These are phyloP conservation scores for Tethea ocularis DNA, from an alignment of 2,888 invertebrate genomes.

Conservation along the genomic window DNA sequence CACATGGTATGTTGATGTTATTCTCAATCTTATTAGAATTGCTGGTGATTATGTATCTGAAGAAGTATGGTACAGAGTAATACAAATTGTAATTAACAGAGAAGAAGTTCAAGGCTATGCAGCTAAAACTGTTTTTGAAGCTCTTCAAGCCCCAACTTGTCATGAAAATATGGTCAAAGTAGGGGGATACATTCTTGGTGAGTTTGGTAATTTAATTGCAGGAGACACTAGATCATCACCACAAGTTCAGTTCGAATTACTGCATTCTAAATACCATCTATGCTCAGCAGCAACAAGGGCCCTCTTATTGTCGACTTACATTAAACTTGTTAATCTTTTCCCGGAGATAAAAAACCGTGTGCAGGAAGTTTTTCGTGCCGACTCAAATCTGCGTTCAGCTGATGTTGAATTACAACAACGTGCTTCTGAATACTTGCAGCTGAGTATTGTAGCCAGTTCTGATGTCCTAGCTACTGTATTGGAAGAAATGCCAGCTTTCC, in stretches of 20 bases:
- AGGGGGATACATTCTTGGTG: conserved; percentile 99
- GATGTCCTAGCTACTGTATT: conserved; percentile 99
- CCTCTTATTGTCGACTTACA: conserved; percentile 97
- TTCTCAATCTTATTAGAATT: conserved; percentile 98
- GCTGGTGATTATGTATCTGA: conserved; percentile 99
- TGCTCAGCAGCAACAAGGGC: conserved; percentile 99
- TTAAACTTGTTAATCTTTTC: conserved; percentile 99
- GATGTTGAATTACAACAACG: conserved; percentile 99
- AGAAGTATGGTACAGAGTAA: conserved; percentile 99
- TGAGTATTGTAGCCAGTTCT: conserved; percentile 97
- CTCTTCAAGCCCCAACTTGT: conserved; percentile 98
- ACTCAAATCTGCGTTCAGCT: conserved; percentile 97
- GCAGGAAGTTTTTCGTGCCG: conserved; percentile 96
- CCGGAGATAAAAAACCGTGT: conserved; percentile 98
- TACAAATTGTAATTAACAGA: conserved; percentile 99
- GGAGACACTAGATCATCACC: conserved; percentile 99
- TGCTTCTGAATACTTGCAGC: conserved; percentile 98
- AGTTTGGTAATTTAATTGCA: conserved; percentile 99
- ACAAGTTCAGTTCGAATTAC: conserved; percentile 97
- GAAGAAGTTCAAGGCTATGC: conserved; percentile 99
- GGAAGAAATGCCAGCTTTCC: conserved; percentile 99
- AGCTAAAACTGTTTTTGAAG: conserved; percentile 99
- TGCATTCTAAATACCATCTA: conserved; percentile 99
- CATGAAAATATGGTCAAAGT: conserved; percentile 99
- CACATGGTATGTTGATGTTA: conserved; percentile 99